Evolutionary conservation across 2,888 invertebrate species (phyloP), one percentile per base, ranked within the genome.

Genomic region (Hemicrepidius hirtus): DNA sequence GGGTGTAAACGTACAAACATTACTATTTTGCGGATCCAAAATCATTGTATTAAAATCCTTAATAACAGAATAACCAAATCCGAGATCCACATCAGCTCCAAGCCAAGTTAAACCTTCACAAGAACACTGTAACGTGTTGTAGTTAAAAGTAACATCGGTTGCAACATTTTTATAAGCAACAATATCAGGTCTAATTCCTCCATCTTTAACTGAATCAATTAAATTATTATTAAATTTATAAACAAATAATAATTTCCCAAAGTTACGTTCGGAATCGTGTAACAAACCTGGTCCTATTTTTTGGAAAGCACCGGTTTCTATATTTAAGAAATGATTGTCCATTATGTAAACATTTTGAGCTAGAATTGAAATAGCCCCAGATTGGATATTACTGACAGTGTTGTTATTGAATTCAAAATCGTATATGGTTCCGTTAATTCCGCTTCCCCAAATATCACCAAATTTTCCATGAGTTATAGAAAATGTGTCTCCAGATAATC

Each of bases 61-160:
- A 50, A 84, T 83, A 10, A 67, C 69, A 3, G 70, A 76, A 70
- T 77, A 80, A n/a, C 67, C 75, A 68, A 75, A 77, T 9, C 78
- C 80, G 53, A 76, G 80, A 73, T 75, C 82, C 16, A 78, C 73
- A 32, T 71, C 75, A 16, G 70, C 68, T 37, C 76, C 71, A 0
- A 88, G 80, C 82, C 88, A 89, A 0, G 85, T 87, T 44, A 89
- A 85, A 75, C 89, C 87, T 5, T 84, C 85, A 76, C 90, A 90
- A 78, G 84, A 86, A 76, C 90, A 90, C 68, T 87, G 86, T 0
- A 90, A 82, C 78, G 82, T 85, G 71, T 90, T 90, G 46, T 85
- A 82, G 32, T 77, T 83, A 41, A 87, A 86, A n/a, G 74, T 77
- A 9, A 90, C 81, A n/a, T 83, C 67, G 0, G 87, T 83, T 0